Base-by-base conservation (phyloP, 2,797 vertebrate genomes). In the Lacerta bilineata region DNA sequence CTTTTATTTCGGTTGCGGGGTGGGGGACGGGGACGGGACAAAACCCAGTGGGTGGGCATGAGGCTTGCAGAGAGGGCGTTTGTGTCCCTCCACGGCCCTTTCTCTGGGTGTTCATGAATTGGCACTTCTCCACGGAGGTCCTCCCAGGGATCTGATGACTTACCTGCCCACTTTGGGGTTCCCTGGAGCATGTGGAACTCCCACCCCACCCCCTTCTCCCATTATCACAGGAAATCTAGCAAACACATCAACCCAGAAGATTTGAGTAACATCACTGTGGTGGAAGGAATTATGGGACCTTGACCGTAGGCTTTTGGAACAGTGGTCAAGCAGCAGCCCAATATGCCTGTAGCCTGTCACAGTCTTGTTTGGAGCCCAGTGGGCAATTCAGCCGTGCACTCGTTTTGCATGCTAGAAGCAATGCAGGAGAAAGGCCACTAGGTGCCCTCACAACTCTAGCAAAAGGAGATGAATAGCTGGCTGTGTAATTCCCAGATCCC, bases 401-500 rank as follows among this genome's bases (percentile, higher is more conserved):
- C 3, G 10, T n/a, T 50, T 72, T 39, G 84, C 27, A 25, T 10
- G 71, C 83, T 61, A 64, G 1, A 83, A 79, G 89, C 0, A 90
- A 69, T 88, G 59, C 86, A 78, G 69, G 59, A 13, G 39, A 29
- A 33, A 85, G 83, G 27, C 94, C 94, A 92, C 94, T 86, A 90
- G 95, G 90, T 92, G 93, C 88, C 94, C 79, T 85, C 92, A 79
- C 90, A 91, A 77, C 17, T 0, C 72, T 77, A 20, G 27, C 55
- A 76, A 92, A 88, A 23, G 61, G 80, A 84, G 27, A 74, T 18
- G 1, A 13, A 11, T 78, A 0, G 1, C 3, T 23, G 71, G 1
- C 59, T 8, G 0, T 69, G 33, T 3, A 2, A 46, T 13, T 23
- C 1, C 39, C 29, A 50, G 76, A 46, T 59, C 69, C 87, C 83